phyloP scores from a whole-genome alignment of 2,797 vertebrate species.

The Myotis planiceps region DNA sequence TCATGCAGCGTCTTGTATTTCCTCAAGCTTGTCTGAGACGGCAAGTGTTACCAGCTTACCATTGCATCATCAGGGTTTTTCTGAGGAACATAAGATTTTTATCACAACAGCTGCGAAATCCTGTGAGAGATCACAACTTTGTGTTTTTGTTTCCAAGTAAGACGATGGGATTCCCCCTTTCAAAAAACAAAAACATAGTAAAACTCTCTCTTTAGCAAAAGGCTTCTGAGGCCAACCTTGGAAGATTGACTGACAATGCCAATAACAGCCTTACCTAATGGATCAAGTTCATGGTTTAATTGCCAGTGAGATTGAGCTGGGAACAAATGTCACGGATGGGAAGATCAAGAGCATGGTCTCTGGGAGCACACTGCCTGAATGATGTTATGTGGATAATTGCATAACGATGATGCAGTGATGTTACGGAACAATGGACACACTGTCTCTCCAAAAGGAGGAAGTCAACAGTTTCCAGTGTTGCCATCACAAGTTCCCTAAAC shows the following conservation, averaged over 20 bases:
- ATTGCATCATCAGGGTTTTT: not conserved
- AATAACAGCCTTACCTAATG: not conserved
- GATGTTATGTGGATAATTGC: not conserved
- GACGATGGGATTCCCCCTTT: not conserved
- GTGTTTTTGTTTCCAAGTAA: not conserved
- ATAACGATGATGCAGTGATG: not conserved
- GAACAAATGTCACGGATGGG: not conserved
- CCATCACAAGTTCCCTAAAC: constrained; percentile 32
- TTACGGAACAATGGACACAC: not conserved
- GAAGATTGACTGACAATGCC: not conserved
- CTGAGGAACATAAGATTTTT: not conserved
- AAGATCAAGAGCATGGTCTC: not conserved
- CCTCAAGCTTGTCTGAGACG: not conserved
- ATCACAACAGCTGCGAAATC: not conserved
- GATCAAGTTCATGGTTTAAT: not conserved
- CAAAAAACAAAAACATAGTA: not conserved
- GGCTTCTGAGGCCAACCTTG: not conserved
- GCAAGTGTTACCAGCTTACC: not conserved
- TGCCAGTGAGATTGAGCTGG: not conserved
- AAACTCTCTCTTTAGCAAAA: not conserved
- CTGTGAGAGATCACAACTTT: not conserved
- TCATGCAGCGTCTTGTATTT: not conserved
- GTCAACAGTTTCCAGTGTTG: constrained; percentile 38
- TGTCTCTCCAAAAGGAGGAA: constrained; percentile 59
- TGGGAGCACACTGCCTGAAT: not conserved